Evolutionary conservation across 1,140 invertebrate species (phyloP).

Genomic region (Brachionus angularis): DNA sequence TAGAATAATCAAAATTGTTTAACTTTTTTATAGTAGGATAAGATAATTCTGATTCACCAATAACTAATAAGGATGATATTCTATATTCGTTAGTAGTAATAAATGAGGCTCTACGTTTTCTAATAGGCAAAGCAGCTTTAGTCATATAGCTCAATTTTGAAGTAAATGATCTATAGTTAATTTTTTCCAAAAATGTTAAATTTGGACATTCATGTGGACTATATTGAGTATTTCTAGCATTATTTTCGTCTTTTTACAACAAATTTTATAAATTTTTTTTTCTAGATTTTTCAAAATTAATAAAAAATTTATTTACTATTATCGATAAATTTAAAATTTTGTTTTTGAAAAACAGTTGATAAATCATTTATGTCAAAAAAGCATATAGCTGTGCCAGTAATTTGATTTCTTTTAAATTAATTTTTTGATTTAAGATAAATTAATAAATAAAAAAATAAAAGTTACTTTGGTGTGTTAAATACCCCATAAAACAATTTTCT

Average conservation of each 20-base stretch:
- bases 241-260: neutral
- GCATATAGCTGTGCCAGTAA: conserved; percentile 40
- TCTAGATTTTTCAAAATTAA: neutral
- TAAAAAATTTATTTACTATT: neutral
- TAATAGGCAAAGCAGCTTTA: conserved; percentile 19
- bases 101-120: conserved; percentile 22
- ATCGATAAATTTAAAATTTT: conserved; percentile 10
- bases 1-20: neutral
- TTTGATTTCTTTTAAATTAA: conserved; percentile 22
- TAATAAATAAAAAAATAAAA: neutral
- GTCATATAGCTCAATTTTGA: conserved; percentile 35
- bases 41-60: neutral
- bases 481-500: conserved; percentile 32
- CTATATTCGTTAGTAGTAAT: conserved; percentile 21
- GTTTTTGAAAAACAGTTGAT: neutral
- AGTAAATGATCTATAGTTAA: conserved; percentile 1
- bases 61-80: neutral
- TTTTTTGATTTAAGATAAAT: neutral
- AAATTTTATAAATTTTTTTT: neutral
- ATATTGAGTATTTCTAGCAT: neutral
- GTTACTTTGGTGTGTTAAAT: conserved; percentile 37
- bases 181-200: neutral
- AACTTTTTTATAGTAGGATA: neutral
- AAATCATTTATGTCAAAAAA: conserved; percentile 22
- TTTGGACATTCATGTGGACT: conserved; percentile 41